phyloP scores from a whole-genome alignment of 2,797 vertebrate genomes.

The Danio albolineatus region DNA sequence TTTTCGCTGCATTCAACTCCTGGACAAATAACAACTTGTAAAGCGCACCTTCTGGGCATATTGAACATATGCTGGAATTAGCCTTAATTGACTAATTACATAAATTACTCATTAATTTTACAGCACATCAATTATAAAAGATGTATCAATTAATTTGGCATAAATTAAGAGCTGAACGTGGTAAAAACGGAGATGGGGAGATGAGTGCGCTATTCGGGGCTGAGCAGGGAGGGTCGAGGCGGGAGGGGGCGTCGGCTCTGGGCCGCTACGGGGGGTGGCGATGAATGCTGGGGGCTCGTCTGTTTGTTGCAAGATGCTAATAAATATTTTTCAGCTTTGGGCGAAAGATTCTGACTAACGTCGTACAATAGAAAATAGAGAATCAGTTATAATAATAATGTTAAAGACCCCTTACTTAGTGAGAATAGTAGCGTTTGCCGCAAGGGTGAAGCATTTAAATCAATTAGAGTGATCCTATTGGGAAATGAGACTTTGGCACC shows the following conservation, averaged over 20 bases:
- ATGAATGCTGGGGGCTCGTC: slow-evolving; percentile 81
- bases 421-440: slow-evolving; percentile 94
- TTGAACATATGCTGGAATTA: slow-evolving; percentile 99
- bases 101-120: slow-evolving; percentile 99
- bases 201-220: slow-evolving; percentile 77
- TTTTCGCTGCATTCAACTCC: slow-evolving; percentile 96
- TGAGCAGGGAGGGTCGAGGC: slow-evolving; percentile 22
- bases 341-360: slow-evolving; percentile 89
- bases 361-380: slow-evolving; percentile 82
- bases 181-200: slow-evolving; percentile 82
- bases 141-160: slow-evolving; percentile 99
- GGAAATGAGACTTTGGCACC: slow-evolving; percentile 92
- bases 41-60: slow-evolving; percentile 99
- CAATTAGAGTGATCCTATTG: slow-evolving; percentile 92
- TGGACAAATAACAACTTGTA: slow-evolving; percentile 99
- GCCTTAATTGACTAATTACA: slow-evolving; percentile 99
- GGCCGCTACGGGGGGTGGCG: slow-evolving; percentile 65
- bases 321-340: slow-evolving; percentile 99
- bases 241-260: slow-evolving; percentile 78
- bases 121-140: slow-evolving; percentile 99
- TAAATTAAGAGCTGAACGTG: slow-evolving; percentile 94
- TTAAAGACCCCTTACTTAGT: slow-evolving; percentile 98
- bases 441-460: slow-evolving; percentile 98
- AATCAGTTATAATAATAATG: slow-evolving; percentile 80
- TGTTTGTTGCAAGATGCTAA: slow-evolving; percentile 98